A percentile compares a stretch with the other conserved stretches of the same genome.
These are phyloP conservation scores for Tenodera sinensis DNA, from an alignment of 2,888 invertebrate genomes.

Conservation along the genomic window DNA sequence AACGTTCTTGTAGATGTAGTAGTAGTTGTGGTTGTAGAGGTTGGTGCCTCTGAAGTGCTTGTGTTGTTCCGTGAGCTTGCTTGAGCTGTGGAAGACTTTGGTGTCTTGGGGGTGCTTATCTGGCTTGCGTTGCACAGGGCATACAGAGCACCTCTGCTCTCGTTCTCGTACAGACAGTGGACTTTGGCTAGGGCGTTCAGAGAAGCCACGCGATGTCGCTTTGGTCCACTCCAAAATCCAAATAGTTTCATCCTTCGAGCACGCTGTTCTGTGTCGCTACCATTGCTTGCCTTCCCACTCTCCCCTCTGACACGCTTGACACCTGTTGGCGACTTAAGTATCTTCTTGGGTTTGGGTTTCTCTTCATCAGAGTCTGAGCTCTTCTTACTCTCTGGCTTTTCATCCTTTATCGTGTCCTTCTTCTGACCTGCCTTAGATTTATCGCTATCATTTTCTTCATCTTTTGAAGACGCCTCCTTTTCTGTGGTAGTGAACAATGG, in stretches of 20 bases:
- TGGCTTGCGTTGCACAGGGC: constrained; percentile 28
- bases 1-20: constrained; percentile 53
- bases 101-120: constrained; percentile 35
- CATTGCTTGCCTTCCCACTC: constrained; percentile 46
- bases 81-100: constrained; percentile 21
- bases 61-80: constrained; percentile 30
- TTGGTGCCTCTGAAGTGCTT: constrained; percentile 20
- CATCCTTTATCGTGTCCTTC: not conserved
- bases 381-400: not conserved
- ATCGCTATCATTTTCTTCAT: not conserved
- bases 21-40: not conserved
- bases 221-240: constrained; percentile 73
- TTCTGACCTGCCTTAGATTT: not conserved
- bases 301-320: constrained; percentile 41
- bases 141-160: constrained; percentile 48
- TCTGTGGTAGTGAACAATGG: not conserved
- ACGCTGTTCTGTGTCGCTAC: constrained; percentile 26
- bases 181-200: constrained; percentile 86
- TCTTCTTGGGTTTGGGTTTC: constrained; percentile 1
- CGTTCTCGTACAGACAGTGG: constrained; percentile 87
- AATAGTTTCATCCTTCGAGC: constrained; percentile 55
- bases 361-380: not conserved
- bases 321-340: not conserved
- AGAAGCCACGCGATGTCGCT: constrained; percentile 82
- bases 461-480: not conserved